Base-by-base conservation (phyloP, 2,797 vertebrate species). In the Lepus oiostolus region DNA sequence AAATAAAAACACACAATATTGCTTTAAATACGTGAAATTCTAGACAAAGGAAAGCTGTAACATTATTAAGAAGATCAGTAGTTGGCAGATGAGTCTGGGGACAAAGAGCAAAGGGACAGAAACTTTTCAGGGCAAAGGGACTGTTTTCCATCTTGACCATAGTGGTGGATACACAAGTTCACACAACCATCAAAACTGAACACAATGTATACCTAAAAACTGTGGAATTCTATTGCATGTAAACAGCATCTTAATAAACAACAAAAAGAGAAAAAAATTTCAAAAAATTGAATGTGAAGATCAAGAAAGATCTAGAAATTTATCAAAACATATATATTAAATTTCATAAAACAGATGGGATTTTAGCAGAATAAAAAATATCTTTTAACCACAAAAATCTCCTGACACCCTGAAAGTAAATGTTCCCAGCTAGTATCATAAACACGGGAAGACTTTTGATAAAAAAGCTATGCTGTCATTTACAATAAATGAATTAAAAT, bases 221-320 rank as follows among this genome's bases (percentile, higher is more conserved):
- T 74, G 10, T 14, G 28, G 21, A 77, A 72, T 67, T 90, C 68
- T 84, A 58, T 8, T 81, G 52, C 19, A 79, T 52, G 1, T 65
- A 81, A 90, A 87, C 26, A 90, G 74, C 5, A 92, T 60, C 79
- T 84, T 81, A 91, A 77, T 35, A 82, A 79, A 75, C 21, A 47
- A 67, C 77, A 70, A 87, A 32, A 82, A n/a, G 12, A 50, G 82
- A 62, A 74, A 60, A 32, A 10, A 5, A 60, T 91, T 83, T 58
- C 32, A 50, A 85, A 88, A 93, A 96, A 80, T 52, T 75, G 19
- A 94, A 83, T 10, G 4, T 93, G 60, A 74, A 83, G 38, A 88
- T 77, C 12, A 72, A 94, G 58, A 85, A 93, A 90, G 32, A 79
- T 35, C 22, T 60, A 71, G 16, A 60, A 5, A 89, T 79, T 76